Conservation (phyloP, 2,113 vertebrate species). For the Megaleporinus macrocephalus region DNA sequence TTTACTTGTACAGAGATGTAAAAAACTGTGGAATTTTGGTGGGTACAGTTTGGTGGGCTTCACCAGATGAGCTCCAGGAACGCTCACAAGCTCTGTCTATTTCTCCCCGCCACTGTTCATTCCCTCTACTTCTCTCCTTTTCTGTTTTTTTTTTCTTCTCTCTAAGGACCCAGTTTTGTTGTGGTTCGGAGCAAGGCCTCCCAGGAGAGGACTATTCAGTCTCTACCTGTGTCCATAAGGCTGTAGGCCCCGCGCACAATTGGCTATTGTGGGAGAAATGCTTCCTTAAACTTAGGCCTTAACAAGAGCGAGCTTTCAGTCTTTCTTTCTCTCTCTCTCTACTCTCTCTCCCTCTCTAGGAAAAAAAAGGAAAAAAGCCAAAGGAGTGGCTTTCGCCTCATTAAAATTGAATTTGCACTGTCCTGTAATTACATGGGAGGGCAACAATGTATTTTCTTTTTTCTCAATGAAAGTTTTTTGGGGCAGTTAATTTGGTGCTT, state of each 20-base stretch:
- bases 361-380: constrained; percentile 73
- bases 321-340: constrained; percentile 60
- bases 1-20: too few species aligned
- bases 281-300: constrained; percentile 87
- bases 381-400: constrained; percentile 90
- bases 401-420: constrained; percentile 90
- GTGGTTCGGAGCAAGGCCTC: constrained; percentile 92
- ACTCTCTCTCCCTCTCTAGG: not conserved
- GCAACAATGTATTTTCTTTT: constrained; percentile 91
- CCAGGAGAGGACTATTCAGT: constrained; percentile 89
- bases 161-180: constrained; percentile 83
- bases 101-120: constrained; percentile 63
- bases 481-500: constrained; percentile 97
- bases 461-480: constrained; percentile 86
- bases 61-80: not conserved
- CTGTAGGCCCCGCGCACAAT: constrained; percentile 87
- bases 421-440: constrained; percentile 90
- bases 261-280: constrained; percentile 86
- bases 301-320: constrained; percentile 83
- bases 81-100: constrained; percentile 38
- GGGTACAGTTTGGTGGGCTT: not conserved
- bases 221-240: constrained; percentile 91
- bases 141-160: constrained; percentile 61
- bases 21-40: too few species aligned
- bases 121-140: not conserved